Evolutionary conservation across 2,888 invertebrate genomes (phyloP), one percentile per base, ranked within the genome.

Genomic region (Clepsis dumicolana): DNA sequence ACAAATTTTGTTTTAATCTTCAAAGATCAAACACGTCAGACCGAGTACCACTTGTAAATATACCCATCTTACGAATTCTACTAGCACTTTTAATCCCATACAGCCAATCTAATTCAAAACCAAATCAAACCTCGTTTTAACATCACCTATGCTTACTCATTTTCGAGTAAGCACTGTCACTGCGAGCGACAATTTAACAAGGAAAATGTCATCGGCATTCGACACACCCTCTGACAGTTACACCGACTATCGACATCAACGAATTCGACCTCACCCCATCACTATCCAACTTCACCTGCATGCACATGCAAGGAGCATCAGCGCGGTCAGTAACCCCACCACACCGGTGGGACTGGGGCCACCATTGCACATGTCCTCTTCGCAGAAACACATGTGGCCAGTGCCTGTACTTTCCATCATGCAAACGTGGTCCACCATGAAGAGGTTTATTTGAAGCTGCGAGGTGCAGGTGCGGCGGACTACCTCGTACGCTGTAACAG

Each of bases 381-480:
- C 98, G 95, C 98, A 98, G 96, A 98, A 98, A 95, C 98, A 98
- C 98, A 98, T 98, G 96, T 98, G 98, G 94, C 98, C 98, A 89
- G 96, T 98, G 94, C 98, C 98, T 95, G 97, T 97, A 96, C 98
- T 98, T 96, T 98, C 98, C 96, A 97, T 97, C 98, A 98, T 98
- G 96, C 98, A 98, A 94, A 98, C 98, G 95, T 98, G 98, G 94
- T 98, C 98, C 91, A 98, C 98, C 98, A 98, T 98, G 95, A 98
- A 98, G 84, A 98, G 95, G 94, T 98, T 98, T 94, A 98, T 98
- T 94, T 98, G 98, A 75, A 98, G 95, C 87, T 98, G 97, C 73
- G 98, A 97, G 70, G 98, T 98, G 94, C 98, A 98, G 79, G 98
- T 98, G 79, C 98, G 95, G 72, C 98, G 95, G 77, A 98, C 97